phyloP scores from a whole-genome alignment of 2,888 invertebrate genomes.

The Periphyllus acericola region DNA sequence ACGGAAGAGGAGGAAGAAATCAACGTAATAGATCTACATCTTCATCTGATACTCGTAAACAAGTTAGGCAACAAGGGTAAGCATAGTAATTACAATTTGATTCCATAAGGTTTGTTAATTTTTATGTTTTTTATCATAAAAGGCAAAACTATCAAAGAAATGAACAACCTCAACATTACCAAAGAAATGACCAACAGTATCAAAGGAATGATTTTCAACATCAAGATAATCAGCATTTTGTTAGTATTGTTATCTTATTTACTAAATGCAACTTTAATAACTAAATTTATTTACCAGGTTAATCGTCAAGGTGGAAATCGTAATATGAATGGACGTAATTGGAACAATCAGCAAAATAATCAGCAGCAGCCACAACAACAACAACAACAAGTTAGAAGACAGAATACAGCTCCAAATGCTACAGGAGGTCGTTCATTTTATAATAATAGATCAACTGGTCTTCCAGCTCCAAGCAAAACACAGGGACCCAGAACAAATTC shows the following conservation, averaged over 20 bases:
- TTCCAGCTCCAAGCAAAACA: constrained; percentile 61
- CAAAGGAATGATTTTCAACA: constrained; percentile 60
- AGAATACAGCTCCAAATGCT: constrained; percentile 26
- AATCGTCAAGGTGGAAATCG: constrained; percentile 57
- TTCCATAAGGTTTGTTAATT: neutral
- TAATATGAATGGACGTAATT: constrained; percentile 53
- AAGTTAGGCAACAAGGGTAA: constrained; percentile 57
- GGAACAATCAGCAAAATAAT: constrained; percentile 46
- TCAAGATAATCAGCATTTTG: constrained; percentile 51
- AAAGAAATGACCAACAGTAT: constrained; percentile 58
- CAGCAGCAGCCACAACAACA: neutral
- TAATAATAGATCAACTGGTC: constrained; percentile 56
- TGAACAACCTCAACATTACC: constrained; percentile 53
- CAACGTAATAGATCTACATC: constrained; percentile 54
- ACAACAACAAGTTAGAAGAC: constrained; percentile 52
- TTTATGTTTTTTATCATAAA: neutral
- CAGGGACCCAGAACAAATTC: constrained; percentile 72
- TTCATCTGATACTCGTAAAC: constrained; percentile 57
- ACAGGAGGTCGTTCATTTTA: constrained; percentile 54
- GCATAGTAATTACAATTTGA: neutral
- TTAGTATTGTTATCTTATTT: neutral
- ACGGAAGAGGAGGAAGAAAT: constrained; percentile 48
- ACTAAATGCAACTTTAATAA: neutral
- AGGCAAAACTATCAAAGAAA: constrained; percentile 59
- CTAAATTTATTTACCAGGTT: neutral